Evolutionary conservation across 2,113 vertebrate species (phyloP).

Genomic region (Erythrocercus mccallii): DNA sequence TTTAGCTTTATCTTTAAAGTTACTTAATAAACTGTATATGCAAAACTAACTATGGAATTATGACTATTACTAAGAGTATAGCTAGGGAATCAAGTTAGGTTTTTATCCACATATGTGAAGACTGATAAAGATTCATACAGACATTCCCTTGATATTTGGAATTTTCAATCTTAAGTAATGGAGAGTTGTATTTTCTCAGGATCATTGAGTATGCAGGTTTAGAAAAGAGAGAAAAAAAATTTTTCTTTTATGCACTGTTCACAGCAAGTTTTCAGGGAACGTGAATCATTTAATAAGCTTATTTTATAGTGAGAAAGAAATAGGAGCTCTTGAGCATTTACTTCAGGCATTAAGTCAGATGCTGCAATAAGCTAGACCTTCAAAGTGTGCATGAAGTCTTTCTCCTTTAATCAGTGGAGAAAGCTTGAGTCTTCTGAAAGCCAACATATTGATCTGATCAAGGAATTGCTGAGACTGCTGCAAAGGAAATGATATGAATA

Average conservation of each 20-base stretch:
- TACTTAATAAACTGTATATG: background rate
- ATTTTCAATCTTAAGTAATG: background rate
- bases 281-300: background rate
- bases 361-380: background rate
- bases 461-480: background rate
- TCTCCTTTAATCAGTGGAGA: background rate
- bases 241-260: background rate
- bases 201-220: background rate
- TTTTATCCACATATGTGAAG: background rate
- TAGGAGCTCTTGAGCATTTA: background rate
- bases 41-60: background rate
- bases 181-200: background rate
- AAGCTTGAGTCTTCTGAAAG: constrained; percentile 16
- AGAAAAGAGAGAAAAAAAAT: background rate
- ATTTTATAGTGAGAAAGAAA: background rate
- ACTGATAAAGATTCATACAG: background rate
- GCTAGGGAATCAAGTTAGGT: background rate
- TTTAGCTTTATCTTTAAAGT: background rate
- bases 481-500: background rate
- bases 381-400: background rate
- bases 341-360: background rate
- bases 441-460: background rate
- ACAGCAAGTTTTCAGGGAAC: background rate
- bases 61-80: background rate
- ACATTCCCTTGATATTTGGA: background rate